Percentiles rank a stretch among this genome's conserved stretches.
phyloP scores from a whole-genome alignment of 2,888 invertebrate species.

The Macrophya alboannulata region DNA sequence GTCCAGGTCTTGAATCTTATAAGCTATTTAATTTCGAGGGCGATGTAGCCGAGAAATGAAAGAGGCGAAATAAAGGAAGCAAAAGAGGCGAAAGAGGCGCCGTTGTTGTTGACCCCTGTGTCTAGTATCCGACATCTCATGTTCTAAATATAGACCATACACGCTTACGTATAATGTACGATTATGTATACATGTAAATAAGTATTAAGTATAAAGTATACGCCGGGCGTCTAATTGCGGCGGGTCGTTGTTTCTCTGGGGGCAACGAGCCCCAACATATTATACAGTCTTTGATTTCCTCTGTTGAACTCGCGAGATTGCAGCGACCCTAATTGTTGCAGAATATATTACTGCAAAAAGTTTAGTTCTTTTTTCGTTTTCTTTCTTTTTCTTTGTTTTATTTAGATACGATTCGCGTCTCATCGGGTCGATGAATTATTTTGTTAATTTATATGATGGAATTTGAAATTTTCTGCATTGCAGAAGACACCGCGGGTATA shows the following conservation, averaged over 20 bases:
- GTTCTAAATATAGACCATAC: constrained; percentile 47
- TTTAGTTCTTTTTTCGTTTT: too few species aligned
- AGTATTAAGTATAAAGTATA: constrained; percentile 17
- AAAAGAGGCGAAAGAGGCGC: constrained; percentile 24
- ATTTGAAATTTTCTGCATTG: too few species aligned
- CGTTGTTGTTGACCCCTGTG: constrained; percentile 51
- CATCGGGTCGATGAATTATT: too few species aligned
- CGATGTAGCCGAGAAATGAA: not conserved
- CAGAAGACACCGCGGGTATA: too few species aligned
- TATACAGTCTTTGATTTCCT: constrained; percentile 12
- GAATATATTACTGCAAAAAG: not conserved
- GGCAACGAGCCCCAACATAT: constrained; percentile 25
- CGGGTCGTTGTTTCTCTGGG: constrained; percentile 51
- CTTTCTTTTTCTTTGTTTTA: too few species aligned
- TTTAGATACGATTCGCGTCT: too few species aligned
- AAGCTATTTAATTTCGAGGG: not conserved
- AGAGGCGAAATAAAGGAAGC: not conserved
- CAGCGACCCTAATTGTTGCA: constrained; percentile 6
- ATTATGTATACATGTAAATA: not conserved
- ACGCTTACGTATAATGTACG: constrained; percentile 17
- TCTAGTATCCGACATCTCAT: constrained; percentile 51
- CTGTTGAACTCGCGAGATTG: not conserved
- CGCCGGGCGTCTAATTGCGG: constrained; percentile 20
- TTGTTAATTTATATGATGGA: too few species aligned
- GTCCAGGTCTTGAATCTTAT: not conserved